Evolutionary conservation across 1,140 invertebrate genomes (phyloP).

Genomic region (Reticulitermes speratus): DNA sequence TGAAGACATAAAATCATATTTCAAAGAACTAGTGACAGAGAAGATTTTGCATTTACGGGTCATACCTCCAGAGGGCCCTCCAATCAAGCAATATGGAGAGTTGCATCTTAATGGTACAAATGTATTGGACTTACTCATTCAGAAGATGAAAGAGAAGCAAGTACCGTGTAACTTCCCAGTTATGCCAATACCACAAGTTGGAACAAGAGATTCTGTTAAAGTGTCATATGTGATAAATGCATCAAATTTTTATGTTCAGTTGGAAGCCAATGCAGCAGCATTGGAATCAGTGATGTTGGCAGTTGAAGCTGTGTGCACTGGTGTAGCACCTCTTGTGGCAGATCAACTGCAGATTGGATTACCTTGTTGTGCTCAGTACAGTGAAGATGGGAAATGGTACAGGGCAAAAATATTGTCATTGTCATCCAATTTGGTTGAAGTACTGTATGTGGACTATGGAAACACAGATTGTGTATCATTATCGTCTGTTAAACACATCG

Average conservation of each 20-base stretch:
- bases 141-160: conserved; percentile 44
- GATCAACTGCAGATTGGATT: conserved; percentile 55
- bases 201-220: conserved; percentile 52
- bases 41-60: conserved; percentile 62
- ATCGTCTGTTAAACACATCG: conserved; percentile 59
- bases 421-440: conserved; percentile 51
- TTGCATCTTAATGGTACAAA: conserved; percentile 57
- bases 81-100: conserved; percentile 69
- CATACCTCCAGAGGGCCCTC: conserved; percentile 62
- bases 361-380: conserved; percentile 72
- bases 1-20: conserved; percentile 65
- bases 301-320: conserved; percentile 50
- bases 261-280: conserved; percentile 56
- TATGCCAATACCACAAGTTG: conserved; percentile 25
- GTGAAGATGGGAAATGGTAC: conserved; percentile 70
- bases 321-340: conserved; percentile 44
- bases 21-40: conserved; percentile 62
- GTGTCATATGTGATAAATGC: conserved; percentile 70
- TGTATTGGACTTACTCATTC: conserved; percentile 54
- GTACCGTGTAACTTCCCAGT: background rate
- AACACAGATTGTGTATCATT: conserved; percentile 61
- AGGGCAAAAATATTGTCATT: conserved; percentile 58
- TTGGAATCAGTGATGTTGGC: conserved; percentile 55
- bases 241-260: conserved; percentile 69
- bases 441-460: conserved; percentile 76